These are phyloP conservation scores for Drosophila pectinifera DNA, from an alignment of 1,140 invertebrate genomes.

Conservation along the genomic window DNA sequence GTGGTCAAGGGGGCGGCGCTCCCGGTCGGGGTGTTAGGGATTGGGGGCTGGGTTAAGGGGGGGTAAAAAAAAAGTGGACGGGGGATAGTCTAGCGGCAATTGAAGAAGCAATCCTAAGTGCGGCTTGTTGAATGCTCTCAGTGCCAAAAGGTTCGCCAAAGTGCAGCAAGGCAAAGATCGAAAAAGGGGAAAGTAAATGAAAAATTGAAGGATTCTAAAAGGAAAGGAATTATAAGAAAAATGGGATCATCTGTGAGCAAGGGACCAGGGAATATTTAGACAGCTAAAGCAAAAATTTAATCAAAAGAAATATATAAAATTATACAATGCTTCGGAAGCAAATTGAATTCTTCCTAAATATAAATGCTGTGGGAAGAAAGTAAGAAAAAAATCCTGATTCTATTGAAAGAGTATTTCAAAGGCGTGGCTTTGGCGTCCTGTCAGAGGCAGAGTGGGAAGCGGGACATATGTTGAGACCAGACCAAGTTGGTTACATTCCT, in stretches of 20 bases:
- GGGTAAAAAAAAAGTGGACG: background rate
- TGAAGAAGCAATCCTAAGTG: constrained; percentile 7
- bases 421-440: background rate
- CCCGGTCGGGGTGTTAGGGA: background rate
- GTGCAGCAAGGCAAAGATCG: constrained; percentile 4
- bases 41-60: background rate
- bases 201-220: constrained; percentile 2
- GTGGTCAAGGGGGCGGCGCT: constrained; percentile 24
- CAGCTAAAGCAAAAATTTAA: background rate
- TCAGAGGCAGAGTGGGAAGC: constrained; percentile 3
- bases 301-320: background rate
- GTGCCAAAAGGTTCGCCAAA: constrained; percentile 24
- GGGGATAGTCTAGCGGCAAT: background rate
- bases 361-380: too few relatives aligned
- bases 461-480: constrained; percentile 21
- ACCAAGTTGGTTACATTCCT: constrained; percentile 53
- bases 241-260: background rate
- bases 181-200: background rate
- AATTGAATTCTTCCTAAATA: too few relatives aligned
- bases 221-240: background rate
- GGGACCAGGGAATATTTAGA: too few relatives aligned
- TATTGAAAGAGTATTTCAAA: background rate
- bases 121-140: constrained; percentile 21
- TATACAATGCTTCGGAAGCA: background rate
- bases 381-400: background rate